phyloP scores from a whole-genome alignment of 2,113 vertebrate genomes.

The Thunnus thynnus region DNA sequence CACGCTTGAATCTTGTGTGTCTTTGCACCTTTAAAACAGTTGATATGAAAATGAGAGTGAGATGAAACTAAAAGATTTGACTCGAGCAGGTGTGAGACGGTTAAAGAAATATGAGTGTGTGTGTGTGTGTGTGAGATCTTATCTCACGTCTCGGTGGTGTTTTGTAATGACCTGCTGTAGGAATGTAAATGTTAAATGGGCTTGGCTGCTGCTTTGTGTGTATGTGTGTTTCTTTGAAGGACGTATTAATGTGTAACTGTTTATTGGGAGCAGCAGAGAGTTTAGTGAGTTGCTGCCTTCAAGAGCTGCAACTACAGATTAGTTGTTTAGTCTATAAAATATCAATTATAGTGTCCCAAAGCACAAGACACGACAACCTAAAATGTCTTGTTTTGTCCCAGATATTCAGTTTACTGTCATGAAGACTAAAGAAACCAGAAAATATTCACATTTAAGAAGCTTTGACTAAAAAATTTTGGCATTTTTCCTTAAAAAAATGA shows the following conservation, averaged over 20 bases:
- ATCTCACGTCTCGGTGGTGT: background rate
- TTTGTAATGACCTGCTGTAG: constrained; percentile 28
- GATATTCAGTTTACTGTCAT: too few species aligned
- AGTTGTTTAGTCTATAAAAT: too few species aligned
- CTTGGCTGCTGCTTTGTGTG: background rate
- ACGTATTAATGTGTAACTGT: background rate
- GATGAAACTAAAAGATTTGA: background rate
- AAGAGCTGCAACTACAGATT: too few species aligned
- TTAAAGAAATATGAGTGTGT: background rate
- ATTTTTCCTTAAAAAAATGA: too few species aligned
- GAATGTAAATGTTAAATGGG: background rate
- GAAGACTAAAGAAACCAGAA: too few species aligned
- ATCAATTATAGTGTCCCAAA: too few species aligned
- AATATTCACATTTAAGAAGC: too few species aligned
- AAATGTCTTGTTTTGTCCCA: too few species aligned
- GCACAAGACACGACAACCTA: too few species aligned
- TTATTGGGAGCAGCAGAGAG: too few species aligned
- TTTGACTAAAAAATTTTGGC: too few species aligned
- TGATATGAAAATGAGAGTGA: background rate
- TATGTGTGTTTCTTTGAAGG: background rate
- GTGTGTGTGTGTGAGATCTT: background rate
- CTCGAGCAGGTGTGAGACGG: background rate
- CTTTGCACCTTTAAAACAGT: background rate
- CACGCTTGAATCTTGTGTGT: background rate
- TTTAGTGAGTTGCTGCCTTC: too few species aligned